These are phyloP conservation scores for Heterotis niloticus DNA, from an alignment of 2,113 vertebrate genomes.

Conservation along the genomic window DNA sequence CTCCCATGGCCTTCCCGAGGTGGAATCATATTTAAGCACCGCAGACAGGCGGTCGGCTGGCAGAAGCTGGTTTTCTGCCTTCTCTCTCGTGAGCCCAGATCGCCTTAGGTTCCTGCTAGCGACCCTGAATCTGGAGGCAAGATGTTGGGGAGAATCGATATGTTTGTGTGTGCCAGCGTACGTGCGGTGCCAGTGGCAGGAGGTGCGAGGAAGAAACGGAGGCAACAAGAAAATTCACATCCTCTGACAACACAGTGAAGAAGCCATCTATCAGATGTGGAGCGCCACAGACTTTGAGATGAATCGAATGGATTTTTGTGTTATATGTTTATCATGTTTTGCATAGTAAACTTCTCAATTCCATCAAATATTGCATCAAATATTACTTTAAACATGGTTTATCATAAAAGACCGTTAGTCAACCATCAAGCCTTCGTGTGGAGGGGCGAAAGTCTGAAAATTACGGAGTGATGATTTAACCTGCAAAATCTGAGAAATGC, in stretches of 20 bases:
- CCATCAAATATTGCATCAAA: too few relatives aligned
- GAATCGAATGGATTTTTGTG: background rate
- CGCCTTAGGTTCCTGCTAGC: background rate
- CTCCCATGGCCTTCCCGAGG: conserved; percentile 1
- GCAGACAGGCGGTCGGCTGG: background rate
- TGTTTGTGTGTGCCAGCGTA: background rate
- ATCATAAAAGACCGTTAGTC: background rate
- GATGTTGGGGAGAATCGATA: background rate
- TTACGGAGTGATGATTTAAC: background rate
- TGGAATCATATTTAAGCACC: background rate
- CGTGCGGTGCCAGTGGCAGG: background rate
- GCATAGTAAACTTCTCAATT: too few relatives aligned
- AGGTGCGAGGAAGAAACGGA: background rate
- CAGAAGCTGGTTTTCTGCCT: background rate
- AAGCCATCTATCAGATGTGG: background rate
- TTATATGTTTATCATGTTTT: too few relatives aligned
- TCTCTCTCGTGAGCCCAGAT: background rate
- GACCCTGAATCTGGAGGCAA: background rate
- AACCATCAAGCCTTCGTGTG: background rate
- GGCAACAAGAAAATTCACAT: background rate
- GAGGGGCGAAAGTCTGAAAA: background rate
- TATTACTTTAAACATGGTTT: background rate
- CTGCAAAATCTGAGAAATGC: background rate
- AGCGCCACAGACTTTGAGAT: background rate
- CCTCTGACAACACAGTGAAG: background rate